Conservation (phyloP, 92 coral and sea anemone species). For the Parazoanthus darwini region DNA sequence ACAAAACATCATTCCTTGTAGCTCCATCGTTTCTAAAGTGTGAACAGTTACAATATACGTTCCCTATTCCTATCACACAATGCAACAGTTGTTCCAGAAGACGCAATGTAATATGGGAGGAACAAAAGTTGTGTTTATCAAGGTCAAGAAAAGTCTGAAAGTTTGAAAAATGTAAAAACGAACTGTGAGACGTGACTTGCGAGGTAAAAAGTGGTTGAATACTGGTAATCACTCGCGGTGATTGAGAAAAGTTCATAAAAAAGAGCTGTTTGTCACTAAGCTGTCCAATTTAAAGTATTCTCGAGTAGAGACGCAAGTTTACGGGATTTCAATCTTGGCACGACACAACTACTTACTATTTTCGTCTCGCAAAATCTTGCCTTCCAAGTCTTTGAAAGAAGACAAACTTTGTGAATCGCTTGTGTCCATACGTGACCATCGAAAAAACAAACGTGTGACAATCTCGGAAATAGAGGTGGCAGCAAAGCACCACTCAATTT, state of each 20-base stretch:
- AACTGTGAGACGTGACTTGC: neutral
- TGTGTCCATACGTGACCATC: neutral
- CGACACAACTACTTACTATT: neutral
- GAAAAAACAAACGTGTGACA: too few species aligned
- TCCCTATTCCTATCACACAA: neutral
- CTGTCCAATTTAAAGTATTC: neutral
- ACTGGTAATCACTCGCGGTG: neutral
- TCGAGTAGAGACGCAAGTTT: neutral
- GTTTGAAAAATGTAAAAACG: neutral
- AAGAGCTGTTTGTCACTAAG: neutral
- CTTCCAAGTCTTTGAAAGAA: neutral
- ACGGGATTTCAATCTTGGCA: neutral
- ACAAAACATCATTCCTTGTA: neutral
- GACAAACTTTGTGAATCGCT: too few species aligned
- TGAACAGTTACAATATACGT: too few species aligned
- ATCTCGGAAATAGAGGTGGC: neutral
- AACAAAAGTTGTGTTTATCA: too few species aligned
- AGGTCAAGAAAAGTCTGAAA: neutral
- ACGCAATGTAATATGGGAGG: neutral
- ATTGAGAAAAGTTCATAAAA: neutral
- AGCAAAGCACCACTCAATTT: neutral
- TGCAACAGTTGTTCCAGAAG: neutral
- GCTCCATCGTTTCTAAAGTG: neutral
- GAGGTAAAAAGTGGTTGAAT: neutral
- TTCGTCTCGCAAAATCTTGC: too few species aligned